Evolutionary conservation across 2,113 vertebrate species (phyloP).

Genomic region (Coturnix japonica): DNA sequence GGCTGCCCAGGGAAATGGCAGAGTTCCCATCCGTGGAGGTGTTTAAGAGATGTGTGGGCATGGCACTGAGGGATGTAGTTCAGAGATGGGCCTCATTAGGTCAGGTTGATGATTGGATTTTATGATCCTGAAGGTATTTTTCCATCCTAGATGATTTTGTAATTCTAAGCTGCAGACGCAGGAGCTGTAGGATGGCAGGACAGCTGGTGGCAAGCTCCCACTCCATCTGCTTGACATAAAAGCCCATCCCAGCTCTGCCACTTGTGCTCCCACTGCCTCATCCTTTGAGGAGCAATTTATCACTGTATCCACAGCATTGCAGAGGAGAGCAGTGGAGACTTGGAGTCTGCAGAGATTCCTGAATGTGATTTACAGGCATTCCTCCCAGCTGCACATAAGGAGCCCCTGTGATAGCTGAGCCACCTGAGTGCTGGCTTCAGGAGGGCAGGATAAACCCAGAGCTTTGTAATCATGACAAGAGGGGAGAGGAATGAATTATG

Average conservation of each 20-base stretch:
- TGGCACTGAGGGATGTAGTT: background rate
- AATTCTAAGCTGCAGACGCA: background rate
- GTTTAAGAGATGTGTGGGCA: background rate
- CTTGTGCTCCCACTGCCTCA: rapidly evolving
- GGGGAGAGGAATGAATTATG: background rate
- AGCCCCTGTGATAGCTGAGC: background rate
- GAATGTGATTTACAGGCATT: rapidly evolving
- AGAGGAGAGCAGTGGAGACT: background rate
- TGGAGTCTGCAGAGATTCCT: background rate
- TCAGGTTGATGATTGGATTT: background rate
- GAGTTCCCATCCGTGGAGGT: background rate
- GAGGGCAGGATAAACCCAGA: background rate
- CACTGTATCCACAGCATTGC: rapidly evolving
- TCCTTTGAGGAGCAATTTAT: background rate
- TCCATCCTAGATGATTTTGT: background rate
- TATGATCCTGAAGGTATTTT: background rate
- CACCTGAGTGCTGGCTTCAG: background rate
- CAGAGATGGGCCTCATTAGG: background rate
- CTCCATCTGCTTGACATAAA: background rate
- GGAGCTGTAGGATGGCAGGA: background rate
- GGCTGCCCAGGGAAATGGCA: background rate
- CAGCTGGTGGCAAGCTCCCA: background rate
- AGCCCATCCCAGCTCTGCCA: background rate
- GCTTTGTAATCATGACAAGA: background rate
- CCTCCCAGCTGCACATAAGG: rapidly evolving